A percentile compares a stretch with the other conserved stretches of the same genome.
These are phyloP conservation scores for Styela clava DNA, from an alignment of 23 tunicate genomes.

Conservation along the genomic window DNA sequence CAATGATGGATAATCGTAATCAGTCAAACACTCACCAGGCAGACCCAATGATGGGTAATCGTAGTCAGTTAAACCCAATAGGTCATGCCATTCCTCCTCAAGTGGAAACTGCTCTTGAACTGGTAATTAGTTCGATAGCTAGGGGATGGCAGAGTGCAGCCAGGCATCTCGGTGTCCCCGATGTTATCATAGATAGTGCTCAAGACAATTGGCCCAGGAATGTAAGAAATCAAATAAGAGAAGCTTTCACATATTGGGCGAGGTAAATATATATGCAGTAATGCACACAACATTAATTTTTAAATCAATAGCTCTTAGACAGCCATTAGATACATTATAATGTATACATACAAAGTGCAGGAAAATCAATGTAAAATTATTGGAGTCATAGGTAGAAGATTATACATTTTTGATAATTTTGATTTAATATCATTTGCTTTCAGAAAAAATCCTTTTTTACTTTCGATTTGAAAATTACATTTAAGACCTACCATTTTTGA, in stretches of 20 bases:
- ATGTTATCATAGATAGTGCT: conserved; percentile 13
- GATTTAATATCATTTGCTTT: too few species aligned
- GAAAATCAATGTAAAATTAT: too few species aligned
- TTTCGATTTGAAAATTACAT: too few species aligned
- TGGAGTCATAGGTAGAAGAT: too few species aligned
- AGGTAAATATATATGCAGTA: conserved; percentile 15
- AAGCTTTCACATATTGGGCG: conserved; percentile 33
- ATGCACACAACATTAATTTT: neutral
- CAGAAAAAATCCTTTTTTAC: too few species aligned
- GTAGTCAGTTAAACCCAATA: neutral
- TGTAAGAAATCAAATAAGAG: conserved; percentile 26
- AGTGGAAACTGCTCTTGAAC: neutral
- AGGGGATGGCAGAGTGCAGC: conserved; percentile 31
- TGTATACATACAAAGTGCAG: too few species aligned
- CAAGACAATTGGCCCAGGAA: conserved; percentile 31
- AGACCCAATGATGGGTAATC: neutral
- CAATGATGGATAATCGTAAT: neutral
- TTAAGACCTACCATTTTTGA: too few species aligned
- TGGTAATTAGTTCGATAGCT: conserved; percentile 1
- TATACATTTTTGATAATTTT: too few species aligned
- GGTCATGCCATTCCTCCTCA: neutral
- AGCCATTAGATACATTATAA: too few species aligned
- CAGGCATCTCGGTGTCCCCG: conserved; percentile 32
- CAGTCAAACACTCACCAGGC: neutral
- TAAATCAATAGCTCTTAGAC: too few species aligned